phyloP scores from a whole-genome alignment of 2,888 invertebrate species.

The Mechanitis messenoides region DNA sequence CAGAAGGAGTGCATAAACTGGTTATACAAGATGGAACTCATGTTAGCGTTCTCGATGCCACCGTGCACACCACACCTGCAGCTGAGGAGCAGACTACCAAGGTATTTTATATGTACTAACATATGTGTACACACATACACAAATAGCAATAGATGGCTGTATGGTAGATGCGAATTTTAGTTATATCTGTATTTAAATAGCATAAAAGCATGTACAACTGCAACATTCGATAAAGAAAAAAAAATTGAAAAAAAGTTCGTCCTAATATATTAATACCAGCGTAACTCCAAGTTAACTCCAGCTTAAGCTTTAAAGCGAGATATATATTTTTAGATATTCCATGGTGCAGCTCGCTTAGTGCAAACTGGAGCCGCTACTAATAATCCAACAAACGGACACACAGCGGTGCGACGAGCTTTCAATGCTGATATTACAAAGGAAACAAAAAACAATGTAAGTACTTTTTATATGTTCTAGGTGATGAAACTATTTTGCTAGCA shows the following conservation, averaged over 20 bases:
- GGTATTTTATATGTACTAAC: constrained; percentile 40
- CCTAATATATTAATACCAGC: too few species aligned
- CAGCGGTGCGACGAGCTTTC: constrained; percentile 64
- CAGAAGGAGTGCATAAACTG: constrained; percentile 74
- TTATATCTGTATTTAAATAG: too few species aligned
- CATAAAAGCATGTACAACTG: too few species aligned
- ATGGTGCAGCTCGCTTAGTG: constrained; percentile 78
- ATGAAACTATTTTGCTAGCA: too few species aligned
- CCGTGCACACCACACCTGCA: constrained; percentile 42
- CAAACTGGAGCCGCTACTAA: constrained; percentile 62
- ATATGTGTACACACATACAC: too few species aligned
- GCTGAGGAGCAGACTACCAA: constrained; percentile 63
- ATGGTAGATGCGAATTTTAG: too few species aligned
- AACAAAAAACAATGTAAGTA: constrained; percentile 66
- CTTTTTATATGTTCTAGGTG: background rate
- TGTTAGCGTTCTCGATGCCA: constrained; percentile 52
- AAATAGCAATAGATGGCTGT: too few species aligned
- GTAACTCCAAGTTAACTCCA: too few species aligned
- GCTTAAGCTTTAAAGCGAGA: too few species aligned
- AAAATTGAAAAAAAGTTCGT: too few species aligned
- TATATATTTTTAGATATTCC: constrained; percentile 66
- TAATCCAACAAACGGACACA: constrained; percentile 53
- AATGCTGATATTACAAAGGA: constrained; percentile 68
- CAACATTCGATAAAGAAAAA: too few species aligned
- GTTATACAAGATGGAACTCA: constrained; percentile 63